phyloP scores from a whole-genome alignment of 2,888 invertebrate species.

The Lucinisca nassula region DNA sequence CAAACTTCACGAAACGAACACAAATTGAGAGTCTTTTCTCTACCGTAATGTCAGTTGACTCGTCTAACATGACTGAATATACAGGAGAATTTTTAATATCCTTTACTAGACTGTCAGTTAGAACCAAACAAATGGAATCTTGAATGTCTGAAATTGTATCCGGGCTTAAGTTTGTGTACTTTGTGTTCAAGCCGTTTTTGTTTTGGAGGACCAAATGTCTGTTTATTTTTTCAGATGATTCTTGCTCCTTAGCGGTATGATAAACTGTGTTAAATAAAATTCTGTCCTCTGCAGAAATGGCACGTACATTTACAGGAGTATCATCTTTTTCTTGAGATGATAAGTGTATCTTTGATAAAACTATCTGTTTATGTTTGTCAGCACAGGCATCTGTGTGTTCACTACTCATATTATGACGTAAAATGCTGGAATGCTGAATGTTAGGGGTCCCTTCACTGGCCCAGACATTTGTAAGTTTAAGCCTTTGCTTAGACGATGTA shows the following conservation, averaged over 20 bases:
- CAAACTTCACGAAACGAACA: slow-evolving; percentile 33
- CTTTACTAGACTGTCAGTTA: background rate
- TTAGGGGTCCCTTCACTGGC: too few species aligned
- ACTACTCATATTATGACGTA: background rate
- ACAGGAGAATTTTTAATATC: background rate
- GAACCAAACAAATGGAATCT: background rate
- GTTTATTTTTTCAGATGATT: background rate
- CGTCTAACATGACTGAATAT: slow-evolving; percentile 45
- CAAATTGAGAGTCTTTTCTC: slow-evolving; percentile 49
- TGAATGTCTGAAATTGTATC: background rate
- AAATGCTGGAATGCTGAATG: too few species aligned
- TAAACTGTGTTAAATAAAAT: background rate
- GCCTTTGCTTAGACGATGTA: too few species aligned
- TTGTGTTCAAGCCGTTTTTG: background rate
- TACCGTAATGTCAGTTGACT: slow-evolving; percentile 53
- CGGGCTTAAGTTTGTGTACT: background rate
- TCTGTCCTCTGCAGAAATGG: background rate
- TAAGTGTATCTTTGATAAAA: background rate
- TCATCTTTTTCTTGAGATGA: too few species aligned
- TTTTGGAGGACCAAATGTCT: background rate
- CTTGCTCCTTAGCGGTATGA: background rate
- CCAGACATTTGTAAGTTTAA: too few species aligned
- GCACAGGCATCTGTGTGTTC: background rate
- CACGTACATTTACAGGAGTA: background rate
- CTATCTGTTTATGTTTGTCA: background rate